A percentile compares a stretch with the other conserved stretches of the same genome.
phyloP scores from a whole-genome alignment of 2,888 invertebrate species.

The Phania funesta region DNA sequence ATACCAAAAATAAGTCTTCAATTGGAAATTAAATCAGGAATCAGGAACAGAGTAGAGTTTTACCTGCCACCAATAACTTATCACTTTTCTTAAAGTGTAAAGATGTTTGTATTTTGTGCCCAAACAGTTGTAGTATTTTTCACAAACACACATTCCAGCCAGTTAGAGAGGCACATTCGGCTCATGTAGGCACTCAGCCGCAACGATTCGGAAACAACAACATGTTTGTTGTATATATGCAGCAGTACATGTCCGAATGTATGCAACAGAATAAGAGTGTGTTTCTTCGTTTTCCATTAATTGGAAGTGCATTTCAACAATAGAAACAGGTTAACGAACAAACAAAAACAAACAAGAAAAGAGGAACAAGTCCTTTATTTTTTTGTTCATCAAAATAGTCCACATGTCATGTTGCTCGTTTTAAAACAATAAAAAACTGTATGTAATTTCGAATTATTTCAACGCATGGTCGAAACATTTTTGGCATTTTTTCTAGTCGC shows the following conservation, averaged over 20 bases:
- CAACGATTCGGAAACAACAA: constrained; percentile 47
- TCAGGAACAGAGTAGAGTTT: no score
- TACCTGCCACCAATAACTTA: no score
- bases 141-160: not conserved
- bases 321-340: constrained; percentile 55
- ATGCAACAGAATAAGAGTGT: constrained; percentile 3
- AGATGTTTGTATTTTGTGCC: not conserved
- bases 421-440: constrained; percentile 40
- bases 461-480: constrained; percentile 64
- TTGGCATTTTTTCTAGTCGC: constrained; percentile 53
- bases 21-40: no score
- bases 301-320: constrained; percentile 53
- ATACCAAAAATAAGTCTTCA: no score
- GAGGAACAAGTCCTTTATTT: constrained; percentile 52
- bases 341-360: constrained; percentile 8
- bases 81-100: constrained; percentile 33
- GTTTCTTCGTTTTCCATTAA: constrained; percentile 27
- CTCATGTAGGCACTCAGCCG: constrained; percentile 34
- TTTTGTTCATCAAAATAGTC: constrained; percentile 34
- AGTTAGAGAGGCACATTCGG: not conserved
- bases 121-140: not conserved
- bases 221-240: not conserved
- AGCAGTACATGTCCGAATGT: not conserved
- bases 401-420: constrained; percentile 56
- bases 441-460: constrained; percentile 49